These are phyloP conservation scores for Pseudochirops corinnae DNA, from an alignment of 2,797 vertebrate species.

Conservation along the genomic window DNA sequence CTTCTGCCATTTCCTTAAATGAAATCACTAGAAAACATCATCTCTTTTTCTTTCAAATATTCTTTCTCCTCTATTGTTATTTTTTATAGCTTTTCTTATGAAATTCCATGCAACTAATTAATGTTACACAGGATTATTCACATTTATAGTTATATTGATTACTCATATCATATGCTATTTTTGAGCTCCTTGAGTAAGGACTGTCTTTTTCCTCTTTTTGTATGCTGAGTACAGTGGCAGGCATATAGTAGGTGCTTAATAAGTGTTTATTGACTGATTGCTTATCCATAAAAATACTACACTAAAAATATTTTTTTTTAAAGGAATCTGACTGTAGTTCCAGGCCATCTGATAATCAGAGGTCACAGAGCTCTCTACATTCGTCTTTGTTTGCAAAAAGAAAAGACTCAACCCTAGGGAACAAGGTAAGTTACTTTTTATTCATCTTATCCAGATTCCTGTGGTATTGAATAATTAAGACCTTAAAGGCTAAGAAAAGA, in stretches of 20 bases:
- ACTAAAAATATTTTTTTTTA: slow-evolving; percentile 51
- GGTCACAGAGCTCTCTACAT: slow-evolving; percentile 48
- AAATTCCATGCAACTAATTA: slow-evolving; percentile 13
- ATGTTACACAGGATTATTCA: slow-evolving; percentile 11
- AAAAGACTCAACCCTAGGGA: slow-evolving; percentile 60
- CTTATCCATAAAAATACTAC: slow-evolving; percentile 26
- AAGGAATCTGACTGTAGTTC: slow-evolving; percentile 80
- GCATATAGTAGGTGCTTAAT: background rate
- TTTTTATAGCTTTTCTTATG: slow-evolving; percentile 27
- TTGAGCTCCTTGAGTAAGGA: background rate
- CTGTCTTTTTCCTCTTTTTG: background rate
- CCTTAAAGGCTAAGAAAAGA: background rate
- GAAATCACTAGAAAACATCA: background rate
- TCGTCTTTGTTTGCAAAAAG: slow-evolving; percentile 65
- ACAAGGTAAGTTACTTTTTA: slow-evolving; percentile 79
- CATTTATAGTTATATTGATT: slow-evolving; percentile 6
- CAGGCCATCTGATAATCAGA: slow-evolving; percentile 61
- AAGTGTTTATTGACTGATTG: slow-evolving; percentile 16
- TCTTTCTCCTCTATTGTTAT: slow-evolving; percentile 27
- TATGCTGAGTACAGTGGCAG: background rate
- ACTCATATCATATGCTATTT: slow-evolving; percentile 47
- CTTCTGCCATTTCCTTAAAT: background rate
- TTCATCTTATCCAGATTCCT: background rate
- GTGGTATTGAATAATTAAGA: background rate
- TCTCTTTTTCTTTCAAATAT: slow-evolving; percentile 11